Evolutionary conservation across 2,888 invertebrate genomes (phyloP).

Genomic region (Acleris cristana): DNA sequence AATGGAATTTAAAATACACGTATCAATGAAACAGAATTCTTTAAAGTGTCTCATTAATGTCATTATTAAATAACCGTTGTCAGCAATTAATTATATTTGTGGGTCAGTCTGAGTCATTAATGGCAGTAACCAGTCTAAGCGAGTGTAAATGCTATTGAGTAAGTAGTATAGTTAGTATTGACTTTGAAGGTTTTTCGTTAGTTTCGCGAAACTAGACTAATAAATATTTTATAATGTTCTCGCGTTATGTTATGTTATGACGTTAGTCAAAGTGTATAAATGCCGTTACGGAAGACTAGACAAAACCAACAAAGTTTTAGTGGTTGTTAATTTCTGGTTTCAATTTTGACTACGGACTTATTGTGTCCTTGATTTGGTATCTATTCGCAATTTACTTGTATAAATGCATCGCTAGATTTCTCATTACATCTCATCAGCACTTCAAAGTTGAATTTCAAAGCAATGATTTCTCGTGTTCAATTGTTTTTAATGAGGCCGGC

Average conservation of each 20-base stretch:
- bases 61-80: constrained; percentile 46
- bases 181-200: constrained; percentile 42
- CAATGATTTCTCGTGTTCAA: constrained; percentile 23
- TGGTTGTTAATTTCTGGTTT: too few relatives aligned
- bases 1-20: constrained; percentile 24
- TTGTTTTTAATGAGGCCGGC: constrained; percentile 57
- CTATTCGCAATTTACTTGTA: neutral
- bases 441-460: neutral
- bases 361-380: too few relatives aligned
- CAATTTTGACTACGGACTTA: too few relatives aligned
- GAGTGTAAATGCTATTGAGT: constrained; percentile 47
- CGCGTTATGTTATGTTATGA: too few relatives aligned
- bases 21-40: constrained; percentile 22
- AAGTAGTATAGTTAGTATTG: neutral
- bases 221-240: neutral
- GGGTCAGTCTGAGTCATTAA: constrained; percentile 38
- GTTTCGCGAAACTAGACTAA: constrained; percentile 6
- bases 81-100: constrained; percentile 57
- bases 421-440: neutral
- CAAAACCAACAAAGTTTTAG: too few relatives aligned
- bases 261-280: too few relatives aligned
- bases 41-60: constrained; percentile 48
- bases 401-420: neutral
- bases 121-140: constrained; percentile 36
- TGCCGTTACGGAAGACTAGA: too few relatives aligned